Base-by-base conservation (phyloP, 2,113 vertebrate genomes). In the Sinocyclocheilus maitianheensis region DNA sequence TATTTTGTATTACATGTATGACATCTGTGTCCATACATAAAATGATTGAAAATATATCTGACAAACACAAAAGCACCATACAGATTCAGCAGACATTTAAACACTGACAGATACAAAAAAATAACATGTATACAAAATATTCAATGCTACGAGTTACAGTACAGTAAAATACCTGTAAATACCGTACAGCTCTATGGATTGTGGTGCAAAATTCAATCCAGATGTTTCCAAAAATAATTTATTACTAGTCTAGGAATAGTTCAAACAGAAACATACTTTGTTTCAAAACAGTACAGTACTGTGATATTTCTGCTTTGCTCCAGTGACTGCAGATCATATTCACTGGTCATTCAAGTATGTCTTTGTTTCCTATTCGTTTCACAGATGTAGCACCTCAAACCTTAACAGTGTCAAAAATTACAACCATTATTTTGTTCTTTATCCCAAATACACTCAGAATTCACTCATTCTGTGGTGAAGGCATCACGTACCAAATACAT, bases 261-360 rank as follows among this genome's bases (percentile, higher is more conserved):
- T 48, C 55, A 87, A 51, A 24, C 18, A n/a, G 46, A 83, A 81
- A 86, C 76, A 53, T 55, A 40, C 18, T 13, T 74, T 26, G n/a
- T 30, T 55, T 63, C 30, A 14, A 80, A 77, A 20, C 48, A 79
- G 89, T 92, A 94, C 93, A 94, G 93, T 94, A 95, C 92, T 89
- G 40, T 48, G 89, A 94, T 90, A 89, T 85, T 75, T 58, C 83
- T 75, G 40, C 48, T 76, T 75, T 3, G 16, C 30, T 76, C 79
- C 76, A 55, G 63, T 77, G 26, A 62, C 77, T 12, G 14, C 18
- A 24, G 80, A 65, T 82, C 46, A 83, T 71, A 87, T 89, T 86
- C 88, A 74, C 74, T 69, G 77, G 53, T 65, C 34, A 86, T 91
- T 94, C 90, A 91, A 93, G 92, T 92, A 94, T 89, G 24, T 83